Conservation (phyloP, 2,888 invertebrate species). For the Ichneumon xanthorius region DNA sequence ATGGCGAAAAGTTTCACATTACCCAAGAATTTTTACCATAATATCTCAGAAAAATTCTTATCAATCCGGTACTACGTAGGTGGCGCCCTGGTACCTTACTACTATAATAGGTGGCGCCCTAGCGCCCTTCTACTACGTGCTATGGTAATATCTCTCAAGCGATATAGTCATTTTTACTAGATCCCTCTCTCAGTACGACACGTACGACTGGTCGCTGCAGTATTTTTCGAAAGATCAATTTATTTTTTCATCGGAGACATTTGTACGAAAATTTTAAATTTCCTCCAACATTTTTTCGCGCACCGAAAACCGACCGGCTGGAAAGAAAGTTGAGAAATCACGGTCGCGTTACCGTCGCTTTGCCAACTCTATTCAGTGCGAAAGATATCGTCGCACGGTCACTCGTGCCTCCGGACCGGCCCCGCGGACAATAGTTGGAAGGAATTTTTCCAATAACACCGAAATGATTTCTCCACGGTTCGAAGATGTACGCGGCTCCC, state of each 20-base stretch:
- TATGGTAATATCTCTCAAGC: too few species aligned
- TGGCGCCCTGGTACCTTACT: too few species aligned
- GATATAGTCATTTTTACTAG: too few species aligned
- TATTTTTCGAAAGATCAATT: background rate
- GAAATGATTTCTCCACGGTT: constrained; percentile 54
- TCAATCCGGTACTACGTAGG: too few species aligned
- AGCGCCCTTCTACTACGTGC: too few species aligned
- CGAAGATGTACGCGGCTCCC: constrained; percentile 7
- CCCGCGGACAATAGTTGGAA: constrained; percentile 20
- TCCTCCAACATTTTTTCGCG: background rate
- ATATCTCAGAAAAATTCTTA: too few species aligned
- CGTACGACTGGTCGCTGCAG: too few species aligned
- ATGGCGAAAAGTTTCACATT: too few species aligned
- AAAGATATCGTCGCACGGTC: constrained; percentile 43
- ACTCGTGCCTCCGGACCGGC: background rate
- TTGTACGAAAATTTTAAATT: background rate
- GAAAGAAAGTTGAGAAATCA: constrained; percentile 20
- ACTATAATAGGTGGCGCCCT: too few species aligned
- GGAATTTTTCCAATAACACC: constrained; percentile 62
- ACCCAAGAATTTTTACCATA: too few species aligned
- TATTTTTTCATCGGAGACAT: background rate
- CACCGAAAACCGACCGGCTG: background rate
- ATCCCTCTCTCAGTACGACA: too few species aligned
- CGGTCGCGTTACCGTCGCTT: background rate
- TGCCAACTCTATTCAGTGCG: constrained; percentile 4